Conservation (phyloP, 2,888 invertebrate genomes). For the Marasmarcha lunaedactyla region DNA sequence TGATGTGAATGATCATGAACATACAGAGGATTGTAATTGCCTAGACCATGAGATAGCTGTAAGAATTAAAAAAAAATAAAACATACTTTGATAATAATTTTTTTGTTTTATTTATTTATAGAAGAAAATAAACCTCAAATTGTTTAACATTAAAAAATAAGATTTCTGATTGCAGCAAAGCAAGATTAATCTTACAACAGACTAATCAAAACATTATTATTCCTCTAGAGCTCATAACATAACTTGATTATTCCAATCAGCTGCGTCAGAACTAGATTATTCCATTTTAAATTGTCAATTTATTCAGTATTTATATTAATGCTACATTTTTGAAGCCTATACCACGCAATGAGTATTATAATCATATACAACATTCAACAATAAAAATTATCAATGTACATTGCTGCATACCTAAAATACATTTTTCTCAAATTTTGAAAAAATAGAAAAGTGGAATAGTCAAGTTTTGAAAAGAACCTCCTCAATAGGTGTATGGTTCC, state of each 20-base stretch:
- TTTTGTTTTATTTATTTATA: slow-evolving; percentile 1
- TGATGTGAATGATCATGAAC: slow-evolving; percentile 4
- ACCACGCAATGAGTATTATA: slow-evolving; percentile 1
- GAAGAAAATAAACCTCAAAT: slow-evolving; percentile 1
- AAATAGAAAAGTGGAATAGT: background rate
- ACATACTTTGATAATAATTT: slow-evolving; percentile 1
- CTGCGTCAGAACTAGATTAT: slow-evolving; percentile 1
- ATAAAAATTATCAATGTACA: background rate
- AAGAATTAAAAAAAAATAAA: slow-evolving; percentile 1
- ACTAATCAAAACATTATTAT: slow-evolving; percentile 1
- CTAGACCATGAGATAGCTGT: slow-evolving; percentile 2
- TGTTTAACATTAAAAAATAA: background rate
- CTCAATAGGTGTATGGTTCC: too few species aligned
- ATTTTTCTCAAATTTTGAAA: slow-evolving; percentile 1
- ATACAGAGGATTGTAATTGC: slow-evolving; percentile 4
- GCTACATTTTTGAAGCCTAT: background rate
- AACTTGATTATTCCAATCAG: slow-evolving; percentile 1
- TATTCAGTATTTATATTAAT: slow-evolving; percentile 1
- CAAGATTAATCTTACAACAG: slow-evolving; percentile 1
- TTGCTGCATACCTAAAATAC: slow-evolving; percentile 1
- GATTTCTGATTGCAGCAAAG: slow-evolving; percentile 1
- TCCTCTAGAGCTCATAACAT: background rate
- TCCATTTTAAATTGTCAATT: slow-evolving; percentile 1
- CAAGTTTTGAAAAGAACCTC: slow-evolving; percentile 1
- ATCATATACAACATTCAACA: background rate